Base-by-base conservation (phyloP, 2,888 invertebrate genomes). In the Drosophila silvestris region DNA sequence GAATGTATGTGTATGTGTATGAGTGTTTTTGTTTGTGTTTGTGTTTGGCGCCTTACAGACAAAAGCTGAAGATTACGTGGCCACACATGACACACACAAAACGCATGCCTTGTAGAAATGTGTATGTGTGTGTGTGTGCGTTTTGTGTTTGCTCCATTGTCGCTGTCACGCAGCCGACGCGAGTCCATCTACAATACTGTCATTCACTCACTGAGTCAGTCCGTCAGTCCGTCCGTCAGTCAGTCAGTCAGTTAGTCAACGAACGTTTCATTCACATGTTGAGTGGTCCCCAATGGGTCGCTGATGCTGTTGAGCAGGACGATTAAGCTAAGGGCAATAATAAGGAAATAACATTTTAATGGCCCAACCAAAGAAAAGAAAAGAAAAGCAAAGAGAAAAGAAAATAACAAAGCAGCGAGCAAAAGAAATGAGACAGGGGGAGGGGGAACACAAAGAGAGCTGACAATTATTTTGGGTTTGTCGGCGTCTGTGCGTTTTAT, bases 331-430 rank as follows among this genome's bases (percentile, higher is more conserved):
- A 81, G 90, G 82, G 90, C 88, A 90, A 90, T 87, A 90, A 87
- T 87, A 90, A 90, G 89, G 90, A 87, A 87, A 87, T 90, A 87
- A 87, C 90, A 90, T 90, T 87, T 89, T 90, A 87, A 87, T 87
- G 89, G 77, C 56, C 61, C 59, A 61, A 57, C 71, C 50, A 41
- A 58, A 62, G 26, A 16, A 50, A 59, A 61, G 50, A 50, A 53
- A 70, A 70, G 51, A 62, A 79, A 69, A 67, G 62, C 59, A 59
- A 64, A 47, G 60, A 59, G 32, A 33, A 32, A 41, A 14, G 14
- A 35, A 52, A 39, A 54, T 56, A 9, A 37, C n/a, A 59, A 35
- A 51, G 35, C 33, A 70, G 19, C 33, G 32, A 44, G 53, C 16
- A 56, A 30, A 35, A 30, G n/a, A 6, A 54, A n/a, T 22, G 9